phyloP scores from a whole-genome alignment of 2,888 invertebrate genomes.

The Diploptera punctata region DNA sequence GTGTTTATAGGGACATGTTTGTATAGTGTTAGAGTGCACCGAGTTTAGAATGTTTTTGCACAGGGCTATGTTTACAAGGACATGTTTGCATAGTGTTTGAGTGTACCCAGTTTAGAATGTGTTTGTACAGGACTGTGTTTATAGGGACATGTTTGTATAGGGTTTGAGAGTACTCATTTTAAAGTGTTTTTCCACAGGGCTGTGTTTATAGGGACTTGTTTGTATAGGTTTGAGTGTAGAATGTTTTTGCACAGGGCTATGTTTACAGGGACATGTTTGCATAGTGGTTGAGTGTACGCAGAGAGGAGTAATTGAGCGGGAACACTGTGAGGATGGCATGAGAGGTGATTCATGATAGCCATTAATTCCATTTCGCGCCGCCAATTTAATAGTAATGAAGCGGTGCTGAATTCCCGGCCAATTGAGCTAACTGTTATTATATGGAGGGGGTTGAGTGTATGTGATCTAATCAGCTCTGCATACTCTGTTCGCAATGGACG shows the following conservation, averaged over 20 bases:
- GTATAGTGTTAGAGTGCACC: neutral
- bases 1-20: neutral
- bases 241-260: neutral
- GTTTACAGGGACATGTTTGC: neutral
- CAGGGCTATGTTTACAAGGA: neutral
- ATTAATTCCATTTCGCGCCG: constrained; percentile 45
- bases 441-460: constrained; percentile 33
- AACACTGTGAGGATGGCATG: constrained; percentile 1
- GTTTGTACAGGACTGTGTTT: neutral
- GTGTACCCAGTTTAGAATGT: neutral
- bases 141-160: neutral
- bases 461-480: constrained; percentile 34
- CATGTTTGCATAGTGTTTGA: neutral
- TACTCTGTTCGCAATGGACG: constrained; percentile 32
- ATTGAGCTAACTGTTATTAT: constrained; percentile 42
- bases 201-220: neutral
- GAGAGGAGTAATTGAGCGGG: neutral
- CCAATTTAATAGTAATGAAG: constrained; percentile 45
- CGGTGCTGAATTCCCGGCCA: constrained; percentile 41
- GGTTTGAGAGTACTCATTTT: neutral
- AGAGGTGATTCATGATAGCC: constrained; percentile 43
- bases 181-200: neutral
- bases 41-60: neutral
- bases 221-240: neutral
- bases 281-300: constrained; percentile 14